phyloP scores from a whole-genome alignment of 1,140 invertebrate species.

The Mylabris phalerata region DNA sequence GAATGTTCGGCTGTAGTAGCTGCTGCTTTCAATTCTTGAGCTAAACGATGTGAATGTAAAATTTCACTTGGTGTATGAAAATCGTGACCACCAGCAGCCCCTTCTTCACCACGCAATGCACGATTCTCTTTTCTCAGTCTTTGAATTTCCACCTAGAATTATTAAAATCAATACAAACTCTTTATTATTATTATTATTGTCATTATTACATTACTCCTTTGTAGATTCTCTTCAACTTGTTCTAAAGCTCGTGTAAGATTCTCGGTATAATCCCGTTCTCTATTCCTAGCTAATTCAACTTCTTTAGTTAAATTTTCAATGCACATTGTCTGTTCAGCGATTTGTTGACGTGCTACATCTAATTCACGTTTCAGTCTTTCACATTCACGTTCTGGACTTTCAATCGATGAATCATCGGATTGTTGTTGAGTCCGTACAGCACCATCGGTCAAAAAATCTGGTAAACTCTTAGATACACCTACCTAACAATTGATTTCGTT shows the following conservation, averaged over 20 bases:
- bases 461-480: conserved; percentile 55
- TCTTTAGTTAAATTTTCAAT: conserved; percentile 49
- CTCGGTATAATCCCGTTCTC: conserved; percentile 47
- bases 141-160: conserved; percentile 39
- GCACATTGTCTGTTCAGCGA: conserved; percentile 47
- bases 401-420: conserved; percentile 38
- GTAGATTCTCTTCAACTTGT: conserved; percentile 52
- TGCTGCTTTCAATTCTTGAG: conserved; percentile 51
- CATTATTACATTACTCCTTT: conserved; percentile 46
- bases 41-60: conserved; percentile 40
- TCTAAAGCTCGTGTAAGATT: conserved; percentile 49
- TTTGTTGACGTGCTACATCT: conserved; percentile 46
- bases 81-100: conserved; percentile 34
- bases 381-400: conserved; percentile 45
- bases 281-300: conserved; percentile 44
- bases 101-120: conserved; percentile 39
- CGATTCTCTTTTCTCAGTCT: conserved; percentile 44
- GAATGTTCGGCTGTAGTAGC: conserved; percentile 58
- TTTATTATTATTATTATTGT: conserved; percentile 53
- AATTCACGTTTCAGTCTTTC: conserved; percentile 52
- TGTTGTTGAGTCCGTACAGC: conserved; percentile 48
- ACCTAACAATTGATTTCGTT: conserved; percentile 23
- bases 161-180: not conserved
- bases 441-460: conserved; percentile 66
- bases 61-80: conserved; percentile 29